Conservation (phyloP, 2,113 vertebrate species). For the Alectura lathami region DNA sequence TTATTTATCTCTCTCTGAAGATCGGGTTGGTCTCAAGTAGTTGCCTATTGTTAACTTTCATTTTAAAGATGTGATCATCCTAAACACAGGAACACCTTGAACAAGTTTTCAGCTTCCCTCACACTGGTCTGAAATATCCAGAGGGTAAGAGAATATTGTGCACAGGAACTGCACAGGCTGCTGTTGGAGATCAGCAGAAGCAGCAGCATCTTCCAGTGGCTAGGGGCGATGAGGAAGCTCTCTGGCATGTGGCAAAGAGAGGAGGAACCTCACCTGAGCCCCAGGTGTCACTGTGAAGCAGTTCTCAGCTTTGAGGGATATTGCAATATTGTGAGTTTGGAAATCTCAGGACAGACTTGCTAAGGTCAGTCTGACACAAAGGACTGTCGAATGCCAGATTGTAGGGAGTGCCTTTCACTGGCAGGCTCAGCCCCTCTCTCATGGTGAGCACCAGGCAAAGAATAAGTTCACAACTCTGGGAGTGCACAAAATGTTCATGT, state of each 20-base stretch:
- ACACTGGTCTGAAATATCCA: neutral
- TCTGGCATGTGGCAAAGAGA: neutral
- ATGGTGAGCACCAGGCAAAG: neutral
- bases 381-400: neutral
- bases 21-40: neutral
- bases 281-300: neutral
- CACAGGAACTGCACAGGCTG: neutral
- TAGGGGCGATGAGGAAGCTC: neutral
- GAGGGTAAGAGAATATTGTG: neutral
- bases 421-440: neutral
- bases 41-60: neutral
- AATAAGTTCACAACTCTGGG: neutral
- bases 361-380: neutral
- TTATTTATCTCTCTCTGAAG: neutral
- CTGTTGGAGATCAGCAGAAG: rapidly evolving
- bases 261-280: neutral
- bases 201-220: neutral
- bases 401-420: neutral
- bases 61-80: neutral
- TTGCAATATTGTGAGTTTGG: neutral
- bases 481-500: neutral
- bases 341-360: neutral
- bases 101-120: neutral
- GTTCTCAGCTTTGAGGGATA: neutral
- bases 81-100: neutral